Percentiles rank a stretch among this genome's conserved stretches.
Conservation (phyloP, 2,797 vertebrate species). For the Cyprinella venusta region DNA sequence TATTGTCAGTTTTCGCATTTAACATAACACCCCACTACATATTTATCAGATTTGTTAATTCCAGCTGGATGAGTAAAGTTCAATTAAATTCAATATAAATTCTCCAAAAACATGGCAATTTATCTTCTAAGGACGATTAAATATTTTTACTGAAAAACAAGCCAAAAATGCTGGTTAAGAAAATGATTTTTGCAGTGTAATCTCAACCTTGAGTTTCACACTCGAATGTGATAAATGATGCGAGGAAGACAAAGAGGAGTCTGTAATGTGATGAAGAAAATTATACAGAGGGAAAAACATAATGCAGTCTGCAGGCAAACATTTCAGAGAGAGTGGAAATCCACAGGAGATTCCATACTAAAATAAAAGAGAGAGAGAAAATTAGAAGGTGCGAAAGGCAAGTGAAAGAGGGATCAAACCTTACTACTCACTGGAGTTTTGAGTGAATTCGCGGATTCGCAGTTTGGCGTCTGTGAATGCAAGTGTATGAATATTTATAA, state of each 20-base stretch:
- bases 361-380: slow-evolving; percentile 12
- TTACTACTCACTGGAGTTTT: slow-evolving; percentile 30
- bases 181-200: not conserved
- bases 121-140: not conserved
- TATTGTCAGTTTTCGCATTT: not conserved
- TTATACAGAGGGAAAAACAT: slow-evolving; percentile 51
- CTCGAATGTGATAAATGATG: slow-evolving; percentile 8
- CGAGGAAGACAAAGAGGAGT: not conserved
- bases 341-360: slow-evolving; percentile 50
- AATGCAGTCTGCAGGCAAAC: slow-evolving; percentile 64
- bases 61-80: not conserved
- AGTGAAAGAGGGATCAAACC: slow-evolving; percentile 38
- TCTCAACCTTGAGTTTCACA: not conserved
- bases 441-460: slow-evolving; percentile 38
- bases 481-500: slow-evolving; percentile 53
- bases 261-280: slow-evolving; percentile 55
- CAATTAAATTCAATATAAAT: not conserved
- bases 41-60: slow-evolving; percentile 1
- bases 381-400: slow-evolving; percentile 20
- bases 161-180: slow-evolving; percentile 5
- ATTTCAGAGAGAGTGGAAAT: slow-evolving; percentile 55
- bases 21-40: not conserved
- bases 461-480: slow-evolving; percentile 37
- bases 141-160: not conserved
- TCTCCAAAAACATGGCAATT: not conserved